Base-by-base conservation (phyloP, 2,113 vertebrate species). In the Melanerpes formicivorus region DNA sequence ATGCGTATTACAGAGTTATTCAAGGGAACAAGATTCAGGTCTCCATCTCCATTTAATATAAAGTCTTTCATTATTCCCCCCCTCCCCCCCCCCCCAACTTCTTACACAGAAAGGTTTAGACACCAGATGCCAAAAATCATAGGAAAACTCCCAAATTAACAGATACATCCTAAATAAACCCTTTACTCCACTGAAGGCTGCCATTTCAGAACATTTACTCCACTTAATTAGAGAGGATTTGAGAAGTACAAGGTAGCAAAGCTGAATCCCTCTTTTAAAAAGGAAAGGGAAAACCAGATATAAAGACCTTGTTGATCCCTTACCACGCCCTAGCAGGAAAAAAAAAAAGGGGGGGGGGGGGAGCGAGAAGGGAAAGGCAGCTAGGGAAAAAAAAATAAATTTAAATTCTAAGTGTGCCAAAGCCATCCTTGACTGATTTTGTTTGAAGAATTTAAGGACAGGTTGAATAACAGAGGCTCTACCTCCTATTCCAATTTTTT, bases 401-500 rank as follows among this genome's bases (percentile, higher is more conserved):
- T 46, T 6, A 46, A 70, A 59, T 54, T 64, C 55, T 75, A 55
- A n/a, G 14, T 76, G 59, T 73, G n/a, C 26, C 67, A 85, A 32
- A 87, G 56, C 67, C 64, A 60, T 60, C 46, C 46, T 80, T 3
- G 1, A 46, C 42, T 71, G 87, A 93, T 88, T 77, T 83, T 70
- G 27, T 93, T 80, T 93, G 72, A 95, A 93, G 79, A 90, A 71
- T 83, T 80, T 83, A 67, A 55, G 48, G 82, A 77, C 60, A 80
- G 69, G 79, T 77, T 85, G 82, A 95, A 52, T 83, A 95, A 77
- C 87, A 91, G 60, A 76, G 48, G 60, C 72, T 82, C 64, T 82
- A 87, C 76, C 90, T 93, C 30, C 46, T 87, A 91, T 82, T 95
- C 60, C 91, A 87, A 6, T 59, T 78, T 73, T 87, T 87, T 92